Percentiles rank a stretch among this genome's conserved stretches.
These are phyloP conservation scores for Litocranius walleri DNA, from an alignment of 2,113 vertebrate species.

Conservation along the genomic window DNA sequence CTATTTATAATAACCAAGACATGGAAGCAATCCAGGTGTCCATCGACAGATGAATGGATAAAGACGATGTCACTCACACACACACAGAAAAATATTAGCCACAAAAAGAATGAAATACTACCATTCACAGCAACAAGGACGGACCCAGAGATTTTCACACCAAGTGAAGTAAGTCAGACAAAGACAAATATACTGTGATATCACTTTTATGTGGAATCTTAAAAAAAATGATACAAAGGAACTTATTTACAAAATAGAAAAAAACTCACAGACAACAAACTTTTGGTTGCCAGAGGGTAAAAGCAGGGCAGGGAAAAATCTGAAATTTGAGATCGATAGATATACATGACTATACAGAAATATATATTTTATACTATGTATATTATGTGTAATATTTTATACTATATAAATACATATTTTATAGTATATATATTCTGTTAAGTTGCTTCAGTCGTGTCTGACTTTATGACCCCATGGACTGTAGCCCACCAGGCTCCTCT, in stretches of 20 bases:
- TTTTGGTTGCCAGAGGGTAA: neutral
- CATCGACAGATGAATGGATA: neutral
- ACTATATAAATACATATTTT: neutral
- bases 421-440: neutral
- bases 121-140: neutral
- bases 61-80: neutral
- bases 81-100: neutral
- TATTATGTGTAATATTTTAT: neutral
- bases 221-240: neutral
- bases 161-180: neutral
- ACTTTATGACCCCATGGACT: neutral
- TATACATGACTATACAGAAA: neutral
- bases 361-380: neutral
- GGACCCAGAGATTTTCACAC: neutral
- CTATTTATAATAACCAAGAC: neutral
- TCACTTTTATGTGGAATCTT: neutral
- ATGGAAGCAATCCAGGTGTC: neutral
- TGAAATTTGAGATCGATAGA: neutral
- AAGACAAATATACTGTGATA: neutral
- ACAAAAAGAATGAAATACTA: neutral
- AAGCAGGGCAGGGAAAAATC: neutral
- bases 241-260: neutral
- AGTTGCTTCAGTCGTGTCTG: neutral
- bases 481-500: neutral
- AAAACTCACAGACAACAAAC: neutral